Conservation (phyloP, 2,888 invertebrate genomes). For the Orthosia cruda region DNA sequence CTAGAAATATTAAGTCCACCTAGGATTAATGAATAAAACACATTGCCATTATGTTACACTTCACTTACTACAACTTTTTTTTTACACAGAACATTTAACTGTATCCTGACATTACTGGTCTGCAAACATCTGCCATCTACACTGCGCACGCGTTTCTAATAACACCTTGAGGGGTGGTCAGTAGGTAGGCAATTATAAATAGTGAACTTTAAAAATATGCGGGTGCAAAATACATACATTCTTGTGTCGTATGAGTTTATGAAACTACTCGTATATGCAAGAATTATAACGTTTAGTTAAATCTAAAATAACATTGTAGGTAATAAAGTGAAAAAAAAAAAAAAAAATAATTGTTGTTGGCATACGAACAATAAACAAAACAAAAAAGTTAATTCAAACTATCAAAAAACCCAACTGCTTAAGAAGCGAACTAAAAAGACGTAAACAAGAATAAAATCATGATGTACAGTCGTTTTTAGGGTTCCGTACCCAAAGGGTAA, state of each 20-base stretch:
- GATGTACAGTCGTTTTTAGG: no score
- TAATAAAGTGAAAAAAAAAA: no score
- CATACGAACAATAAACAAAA: no score
- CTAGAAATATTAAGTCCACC: no score
- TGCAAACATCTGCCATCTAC: constrained; percentile 83
- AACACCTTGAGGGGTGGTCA: constrained; percentile 75
- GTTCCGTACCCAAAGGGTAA: no score
- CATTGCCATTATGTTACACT: constrained; percentile 9
- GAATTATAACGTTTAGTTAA: not conserved
- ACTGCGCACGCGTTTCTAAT: constrained; percentile 73
- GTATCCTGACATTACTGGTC: constrained; percentile 73
- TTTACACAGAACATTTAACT: constrained; percentile 46
- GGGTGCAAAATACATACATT: constrained; percentile 73
- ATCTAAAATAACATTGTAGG: not conserved
- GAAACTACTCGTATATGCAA: not conserved
- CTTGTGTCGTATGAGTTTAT: constrained; percentile 12
- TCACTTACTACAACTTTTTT: constrained; percentile 28
- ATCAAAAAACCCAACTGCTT: no score
- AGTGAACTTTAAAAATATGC: constrained; percentile 60
- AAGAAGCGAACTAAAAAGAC: no score
- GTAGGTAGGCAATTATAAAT: constrained; percentile 69
- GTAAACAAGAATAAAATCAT: no score
- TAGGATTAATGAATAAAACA: constrained; percentile 7
- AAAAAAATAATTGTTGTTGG: no score
- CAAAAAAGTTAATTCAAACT: no score